A percentile compares a stretch with the other conserved stretches of the same genome.
phyloP scores from a whole-genome alignment of 2,888 invertebrate genomes.

The Pristionchus japonicus region DNA sequence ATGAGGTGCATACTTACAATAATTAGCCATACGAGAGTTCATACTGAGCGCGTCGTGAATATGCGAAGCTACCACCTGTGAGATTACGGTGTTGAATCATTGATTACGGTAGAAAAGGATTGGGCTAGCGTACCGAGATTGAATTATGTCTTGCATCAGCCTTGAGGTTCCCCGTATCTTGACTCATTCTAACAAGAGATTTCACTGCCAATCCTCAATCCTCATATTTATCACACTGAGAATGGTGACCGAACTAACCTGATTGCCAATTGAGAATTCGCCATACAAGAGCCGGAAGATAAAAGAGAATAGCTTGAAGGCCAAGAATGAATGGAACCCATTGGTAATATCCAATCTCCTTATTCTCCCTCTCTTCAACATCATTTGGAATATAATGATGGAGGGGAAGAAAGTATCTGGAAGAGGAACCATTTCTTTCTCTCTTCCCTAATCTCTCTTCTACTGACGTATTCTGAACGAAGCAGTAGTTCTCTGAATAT shows the following conservation, averaged over 20 bases:
- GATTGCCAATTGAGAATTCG: slow-evolving; percentile 77
- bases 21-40: slow-evolving; percentile 76
- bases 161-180: slow-evolving; percentile 77
- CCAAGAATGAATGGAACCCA: slow-evolving; percentile 76
- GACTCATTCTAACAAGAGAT: slow-evolving; percentile 77
- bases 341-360: slow-evolving; percentile 76
- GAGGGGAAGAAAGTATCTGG: slow-evolving; percentile 74
- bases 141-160: slow-evolving; percentile 48
- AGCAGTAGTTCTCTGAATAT: slow-evolving; percentile 75
- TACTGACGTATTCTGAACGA: slow-evolving; percentile 63
- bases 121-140: slow-evolving; percentile 23
- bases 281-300: slow-evolving; percentile 78
- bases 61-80: slow-evolving; percentile 77
- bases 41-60: slow-evolving; percentile 77
- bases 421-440: slow-evolving; percentile 51
- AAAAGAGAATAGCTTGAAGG: slow-evolving; percentile 78
- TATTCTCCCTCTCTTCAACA: slow-evolving; percentile 63
- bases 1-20: neutral
- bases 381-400: slow-evolving; percentile 71
- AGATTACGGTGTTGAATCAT: slow-evolving; percentile 51
- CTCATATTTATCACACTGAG: slow-evolving; percentile 46
- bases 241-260: slow-evolving; percentile 57
- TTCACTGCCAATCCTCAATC: slow-evolving; percentile 69
- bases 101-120: neutral
- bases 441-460: neutral